Evolutionary conservation across 2,888 invertebrate genomes (phyloP).

Genomic region (Thysanoteuthis rhombus): DNA sequence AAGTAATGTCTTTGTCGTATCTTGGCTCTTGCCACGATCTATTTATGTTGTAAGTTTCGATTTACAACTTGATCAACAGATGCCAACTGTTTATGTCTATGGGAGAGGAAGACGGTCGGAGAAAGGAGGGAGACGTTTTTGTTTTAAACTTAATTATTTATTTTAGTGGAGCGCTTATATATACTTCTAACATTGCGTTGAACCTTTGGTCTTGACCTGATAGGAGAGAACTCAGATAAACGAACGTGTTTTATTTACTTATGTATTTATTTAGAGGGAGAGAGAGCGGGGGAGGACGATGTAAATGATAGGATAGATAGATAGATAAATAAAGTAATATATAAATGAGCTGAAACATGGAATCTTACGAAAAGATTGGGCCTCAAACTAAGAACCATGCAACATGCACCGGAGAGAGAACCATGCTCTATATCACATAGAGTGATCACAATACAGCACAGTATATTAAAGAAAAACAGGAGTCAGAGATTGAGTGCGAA

Average conservation of each 20-base stretch:
- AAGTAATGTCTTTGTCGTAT: too few species aligned
- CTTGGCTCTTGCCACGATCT: neutral
- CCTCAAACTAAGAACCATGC: too few species aligned
- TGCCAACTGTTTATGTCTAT: neutral
- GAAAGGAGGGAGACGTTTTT: neutral
- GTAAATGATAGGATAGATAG: too few species aligned
- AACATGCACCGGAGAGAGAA: too few species aligned
- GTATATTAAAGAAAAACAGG: too few species aligned
- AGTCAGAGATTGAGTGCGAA: too few species aligned
- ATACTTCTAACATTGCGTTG: neutral
- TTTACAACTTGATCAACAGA: neutral
- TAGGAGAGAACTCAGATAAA: neutral
- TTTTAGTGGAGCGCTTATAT: neutral
- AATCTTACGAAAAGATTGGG: too few species aligned
- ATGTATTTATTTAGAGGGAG: neutral
- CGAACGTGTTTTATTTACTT: neutral
- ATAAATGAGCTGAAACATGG: too few species aligned
- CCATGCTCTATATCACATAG: too few species aligned
- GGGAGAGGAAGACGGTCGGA: neutral
- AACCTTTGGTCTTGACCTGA: neutral
- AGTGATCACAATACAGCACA: too few species aligned
- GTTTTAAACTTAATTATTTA: neutral
- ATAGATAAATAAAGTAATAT: too few species aligned
- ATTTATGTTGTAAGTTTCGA: neutral
- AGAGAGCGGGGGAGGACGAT: neutral